Base-by-base conservation (phyloP, 2,113 vertebrate species). In the Gymnobelideus leadbeateri region DNA sequence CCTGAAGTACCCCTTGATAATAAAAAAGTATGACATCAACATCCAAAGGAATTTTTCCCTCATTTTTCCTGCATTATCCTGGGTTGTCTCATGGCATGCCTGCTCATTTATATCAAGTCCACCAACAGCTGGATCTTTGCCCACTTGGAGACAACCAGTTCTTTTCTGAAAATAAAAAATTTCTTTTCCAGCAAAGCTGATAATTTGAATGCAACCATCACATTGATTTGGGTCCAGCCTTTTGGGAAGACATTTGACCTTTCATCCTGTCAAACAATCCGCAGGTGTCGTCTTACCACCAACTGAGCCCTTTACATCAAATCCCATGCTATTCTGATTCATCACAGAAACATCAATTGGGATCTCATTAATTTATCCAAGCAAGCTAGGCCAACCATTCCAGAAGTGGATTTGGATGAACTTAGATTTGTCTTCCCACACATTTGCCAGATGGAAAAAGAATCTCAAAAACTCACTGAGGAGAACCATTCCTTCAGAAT, bases 381-480 rank as follows among this genome's bases (percentile, higher is more conserved):
- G 50, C 93, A 99, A 37, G 98, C 98, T 92, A 99, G 99, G 89
- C 99, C 99, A 46, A 49, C 98, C 99, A 0, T 99, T 99, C 98
- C 99, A 99, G 98, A 99, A 99, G 97, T 99, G 99, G 99, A 98
- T 99, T 97, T 99, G 99, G 99, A 99, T 99, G 99, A 99, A 99
- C 97, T 97, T 99, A 89, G 99, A 99, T 98, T 99, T 99, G 0
- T 99, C 99, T 1, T 99, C 99, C 2, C 99, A 99, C 93, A 99
- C 99, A 0, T 99, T 99, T n/a, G n/a, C n/a, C n/a, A n/a, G n/a
- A n/a, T n/a, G n/a, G n/a, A n/a, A n/a, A n/a, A n/a, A n/a, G n/a
- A n/a, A n/a, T n/a, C n/a, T n/a, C n/a, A n/a, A n/a, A n/a, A n/a
- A n/a, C n/a, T n/a, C n/a, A n/a, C n/a, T n/a, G n/a, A n/a, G n/a